phyloP scores from a whole-genome alignment of 2,113 vertebrate species.

The Labeo rohita region DNA sequence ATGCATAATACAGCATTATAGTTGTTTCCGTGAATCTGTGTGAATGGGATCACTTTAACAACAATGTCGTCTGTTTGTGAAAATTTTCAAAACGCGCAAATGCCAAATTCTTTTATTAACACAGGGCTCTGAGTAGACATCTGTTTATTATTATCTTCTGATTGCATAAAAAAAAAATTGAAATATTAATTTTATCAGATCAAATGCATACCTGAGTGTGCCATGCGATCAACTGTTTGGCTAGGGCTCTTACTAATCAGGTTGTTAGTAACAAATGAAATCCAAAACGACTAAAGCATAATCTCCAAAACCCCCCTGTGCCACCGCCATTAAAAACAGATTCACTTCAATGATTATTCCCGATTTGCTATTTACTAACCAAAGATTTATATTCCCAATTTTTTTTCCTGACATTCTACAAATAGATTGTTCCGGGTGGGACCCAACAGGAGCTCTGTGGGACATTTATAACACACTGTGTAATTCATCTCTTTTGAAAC shows the following conservation, averaged over 20 bases:
- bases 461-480: conserved; percentile 62
- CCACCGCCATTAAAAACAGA: conserved; percentile 12
- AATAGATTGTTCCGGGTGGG: conserved; percentile 68
- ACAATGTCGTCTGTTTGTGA: too few species aligned
- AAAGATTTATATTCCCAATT: conserved; percentile 69
- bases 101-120: background rate
- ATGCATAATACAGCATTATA: too few species aligned
- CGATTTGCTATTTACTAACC: conserved; percentile 53
- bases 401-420: conserved; percentile 64
- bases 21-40: too few species aligned
- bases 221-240: background rate
- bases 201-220: background rate
- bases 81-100: too few species aligned
- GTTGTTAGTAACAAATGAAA: background rate
- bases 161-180: background rate
- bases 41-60: too few species aligned
- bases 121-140: background rate
- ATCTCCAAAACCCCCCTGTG: background rate
- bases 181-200: background rate
- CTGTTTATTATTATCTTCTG: background rate
- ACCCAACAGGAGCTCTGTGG: conserved; percentile 61
- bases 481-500: conserved; percentile 71
- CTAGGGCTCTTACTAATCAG: background rate
- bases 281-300: background rate
- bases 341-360: conserved; percentile 53